Conservation (phyloP, 37 sponge, comb jelly and placozoan genomes). For the Beroe ovata region DNA sequence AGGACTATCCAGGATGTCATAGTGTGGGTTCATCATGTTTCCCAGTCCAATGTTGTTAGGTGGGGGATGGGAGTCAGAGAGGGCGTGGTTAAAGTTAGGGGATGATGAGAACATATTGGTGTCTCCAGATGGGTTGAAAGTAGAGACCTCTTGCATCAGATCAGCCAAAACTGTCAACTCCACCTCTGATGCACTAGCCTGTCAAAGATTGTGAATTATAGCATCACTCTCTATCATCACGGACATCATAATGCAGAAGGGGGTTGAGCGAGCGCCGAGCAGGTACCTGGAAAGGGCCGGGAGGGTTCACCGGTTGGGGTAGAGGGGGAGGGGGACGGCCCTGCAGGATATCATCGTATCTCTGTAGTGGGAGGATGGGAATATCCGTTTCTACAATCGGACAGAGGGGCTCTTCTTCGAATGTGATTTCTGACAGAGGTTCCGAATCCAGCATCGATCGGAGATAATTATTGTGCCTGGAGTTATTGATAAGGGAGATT, state of each 20-base stretch:
- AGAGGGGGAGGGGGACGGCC: slow-evolving; percentile 27
- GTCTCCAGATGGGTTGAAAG: background rate
- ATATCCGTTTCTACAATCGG: background rate
- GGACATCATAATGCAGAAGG: too few species aligned
- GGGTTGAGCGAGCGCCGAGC: too few species aligned
- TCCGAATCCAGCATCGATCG: background rate
- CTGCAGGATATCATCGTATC: slow-evolving; percentile 59
- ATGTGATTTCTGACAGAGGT: background rate
- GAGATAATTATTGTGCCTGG: slow-evolving; percentile 36
- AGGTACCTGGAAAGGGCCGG: background rate
- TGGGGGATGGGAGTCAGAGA: background rate
- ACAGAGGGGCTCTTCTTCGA: slow-evolving; percentile 38
- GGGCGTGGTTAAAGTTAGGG: background rate
- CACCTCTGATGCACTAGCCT: too few species aligned
- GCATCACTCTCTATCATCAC: too few species aligned
- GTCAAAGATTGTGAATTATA: too few species aligned
- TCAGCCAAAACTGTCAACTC: slow-evolving; percentile 22
- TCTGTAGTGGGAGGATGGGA: slow-evolving; percentile 19
- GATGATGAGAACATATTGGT: background rate
- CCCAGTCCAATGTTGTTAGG: background rate
- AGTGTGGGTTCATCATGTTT: slow-evolving; percentile 6
- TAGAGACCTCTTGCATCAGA: background rate
- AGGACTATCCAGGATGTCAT: background rate
- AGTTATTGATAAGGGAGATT: background rate
- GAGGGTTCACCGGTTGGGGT: background rate